Percentiles rank a stretch among this genome's conserved stretches.
Evolutionary conservation across 1,140 invertebrate genomes (phyloP).

Genomic region (Ptiloglossa arizonensis): DNA sequence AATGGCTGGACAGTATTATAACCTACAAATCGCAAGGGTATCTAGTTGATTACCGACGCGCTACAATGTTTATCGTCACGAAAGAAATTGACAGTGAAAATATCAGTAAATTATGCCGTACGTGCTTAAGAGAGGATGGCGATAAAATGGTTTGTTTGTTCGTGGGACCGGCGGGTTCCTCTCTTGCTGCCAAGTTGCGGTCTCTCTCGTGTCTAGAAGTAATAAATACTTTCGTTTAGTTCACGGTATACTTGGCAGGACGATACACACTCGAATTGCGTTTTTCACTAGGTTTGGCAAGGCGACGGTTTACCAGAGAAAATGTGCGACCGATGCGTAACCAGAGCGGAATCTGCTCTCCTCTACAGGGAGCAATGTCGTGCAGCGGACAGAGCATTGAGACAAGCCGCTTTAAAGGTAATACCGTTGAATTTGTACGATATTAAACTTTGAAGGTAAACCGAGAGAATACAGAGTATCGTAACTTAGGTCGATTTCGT

Average conservation of each 20-base stretch:
- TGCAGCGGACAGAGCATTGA: conserved; percentile 78
- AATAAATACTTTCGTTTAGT: conserved; percentile 2
- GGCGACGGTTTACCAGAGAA: conserved; percentile 80
- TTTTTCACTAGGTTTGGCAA: conserved; percentile 74
- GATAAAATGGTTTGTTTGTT: conserved; percentile 81
- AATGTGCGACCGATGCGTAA: conserved; percentile 79
- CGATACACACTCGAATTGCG: background rate
- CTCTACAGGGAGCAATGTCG: conserved; percentile 80
- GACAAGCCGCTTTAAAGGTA: conserved; percentile 77
- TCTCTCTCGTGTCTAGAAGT: conserved; percentile 79
- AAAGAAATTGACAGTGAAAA: conserved; percentile 80
- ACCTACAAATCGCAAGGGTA: background rate
- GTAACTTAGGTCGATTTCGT: background rate
- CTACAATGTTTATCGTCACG: conserved; percentile 78
- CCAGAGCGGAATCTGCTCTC: conserved; percentile 79
- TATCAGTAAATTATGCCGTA: conserved; percentile 79
- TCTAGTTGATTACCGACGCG: background rate
- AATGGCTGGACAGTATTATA: conserved; percentile 12
- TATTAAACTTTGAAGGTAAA: background rate
- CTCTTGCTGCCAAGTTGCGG: conserved; percentile 78
- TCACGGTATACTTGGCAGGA: background rate
- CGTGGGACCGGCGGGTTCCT: conserved; percentile 78
- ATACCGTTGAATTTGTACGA: background rate
- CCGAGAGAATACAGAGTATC: background rate
- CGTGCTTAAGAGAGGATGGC: conserved; percentile 79